Conservation (phyloP, 2,888 invertebrate genomes). For the Proisotoma minuta region DNA sequence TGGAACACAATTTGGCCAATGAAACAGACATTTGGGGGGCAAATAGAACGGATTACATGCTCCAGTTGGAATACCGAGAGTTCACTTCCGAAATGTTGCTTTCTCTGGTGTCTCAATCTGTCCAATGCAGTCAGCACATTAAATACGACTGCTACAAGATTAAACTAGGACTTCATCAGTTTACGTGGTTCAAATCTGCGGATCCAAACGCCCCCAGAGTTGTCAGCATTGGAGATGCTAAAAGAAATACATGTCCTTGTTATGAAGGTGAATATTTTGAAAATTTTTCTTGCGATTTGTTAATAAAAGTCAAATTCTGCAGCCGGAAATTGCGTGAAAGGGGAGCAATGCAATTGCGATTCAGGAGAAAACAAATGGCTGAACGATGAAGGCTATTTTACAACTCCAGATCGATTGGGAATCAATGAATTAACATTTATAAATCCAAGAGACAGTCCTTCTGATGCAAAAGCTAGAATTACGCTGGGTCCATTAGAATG, state of each 20-base stretch:
- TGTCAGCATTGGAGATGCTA: conserved; percentile 65
- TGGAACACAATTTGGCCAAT: conserved; percentile 84
- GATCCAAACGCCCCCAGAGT: conserved; percentile 66
- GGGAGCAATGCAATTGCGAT: conserved; percentile 74
- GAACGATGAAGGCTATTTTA: conserved; percentile 81
- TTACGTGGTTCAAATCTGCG: conserved; percentile 83
- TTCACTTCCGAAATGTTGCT: conserved; percentile 87
- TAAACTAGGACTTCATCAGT: conserved; percentile 76
- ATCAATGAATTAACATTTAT: conserved; percentile 86
- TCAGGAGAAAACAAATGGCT: conserved; percentile 76
- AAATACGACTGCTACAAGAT: conserved; percentile 87
- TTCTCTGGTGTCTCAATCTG: conserved; percentile 79
- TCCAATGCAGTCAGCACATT: conserved; percentile 82
- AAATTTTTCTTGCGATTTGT: too few relatives aligned
- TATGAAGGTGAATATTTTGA: conserved; percentile 51
- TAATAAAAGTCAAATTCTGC: too few relatives aligned
- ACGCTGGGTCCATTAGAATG: conserved; percentile 87
- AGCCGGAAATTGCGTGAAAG: conserved; percentile 70
- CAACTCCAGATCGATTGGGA: conserved; percentile 73
- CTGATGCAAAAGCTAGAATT: conserved; percentile 78
- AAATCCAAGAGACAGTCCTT: conserved; percentile 75
- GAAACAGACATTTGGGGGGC: conserved; percentile 62
- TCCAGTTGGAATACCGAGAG: conserved; percentile 79
- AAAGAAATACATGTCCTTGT: conserved; percentile 57
- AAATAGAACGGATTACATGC: conserved; percentile 63